Evolutionary conservation across 2,888 invertebrate species (phyloP).

Genomic region (Rhabditoides inermis): DNA sequence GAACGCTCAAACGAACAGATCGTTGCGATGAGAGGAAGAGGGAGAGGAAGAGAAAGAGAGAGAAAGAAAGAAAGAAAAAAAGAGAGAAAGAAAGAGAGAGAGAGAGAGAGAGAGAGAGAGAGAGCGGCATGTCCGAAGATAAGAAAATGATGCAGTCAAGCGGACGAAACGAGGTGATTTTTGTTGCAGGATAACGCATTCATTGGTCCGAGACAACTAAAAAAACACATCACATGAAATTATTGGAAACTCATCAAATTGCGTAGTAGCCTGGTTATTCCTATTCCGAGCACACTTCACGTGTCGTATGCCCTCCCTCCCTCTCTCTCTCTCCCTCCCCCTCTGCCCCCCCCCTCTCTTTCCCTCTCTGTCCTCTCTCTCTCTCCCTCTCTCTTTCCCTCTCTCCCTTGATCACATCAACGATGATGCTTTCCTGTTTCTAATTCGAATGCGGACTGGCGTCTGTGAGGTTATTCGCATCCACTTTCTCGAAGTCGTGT

Average conservation of each 20-base stretch:
- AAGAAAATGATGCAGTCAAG: too few relatives aligned
- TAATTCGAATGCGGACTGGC: neutral
- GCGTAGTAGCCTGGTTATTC: too few relatives aligned
- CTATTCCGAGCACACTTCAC: too few relatives aligned
- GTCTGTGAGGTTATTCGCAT: neutral
- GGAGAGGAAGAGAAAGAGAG: neutral
- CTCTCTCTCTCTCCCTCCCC: neutral
- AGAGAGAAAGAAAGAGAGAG: neutral
- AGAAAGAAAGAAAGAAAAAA: neutral
- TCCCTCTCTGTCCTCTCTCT: slow-evolving; percentile 4
- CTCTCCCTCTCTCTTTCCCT: neutral
- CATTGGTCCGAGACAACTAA: too few relatives aligned
- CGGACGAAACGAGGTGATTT: too few relatives aligned
- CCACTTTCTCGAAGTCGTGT: slow-evolving; percentile 6
- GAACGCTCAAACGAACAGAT: neutral
- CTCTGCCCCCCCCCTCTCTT: neutral
- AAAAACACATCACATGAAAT: too few relatives aligned
- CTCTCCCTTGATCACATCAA: neutral
- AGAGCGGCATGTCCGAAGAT: too few relatives aligned
- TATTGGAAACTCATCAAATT: too few relatives aligned
- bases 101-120: too few relatives aligned
- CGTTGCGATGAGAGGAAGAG: neutral
- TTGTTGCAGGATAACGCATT: too few relatives aligned
- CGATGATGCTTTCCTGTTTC: too few relatives aligned
- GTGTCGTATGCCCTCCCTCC: neutral